Base-by-base conservation (phyloP, 2,888 invertebrate genomes). In the Kuschelorhynchus macadamiae region DNA sequence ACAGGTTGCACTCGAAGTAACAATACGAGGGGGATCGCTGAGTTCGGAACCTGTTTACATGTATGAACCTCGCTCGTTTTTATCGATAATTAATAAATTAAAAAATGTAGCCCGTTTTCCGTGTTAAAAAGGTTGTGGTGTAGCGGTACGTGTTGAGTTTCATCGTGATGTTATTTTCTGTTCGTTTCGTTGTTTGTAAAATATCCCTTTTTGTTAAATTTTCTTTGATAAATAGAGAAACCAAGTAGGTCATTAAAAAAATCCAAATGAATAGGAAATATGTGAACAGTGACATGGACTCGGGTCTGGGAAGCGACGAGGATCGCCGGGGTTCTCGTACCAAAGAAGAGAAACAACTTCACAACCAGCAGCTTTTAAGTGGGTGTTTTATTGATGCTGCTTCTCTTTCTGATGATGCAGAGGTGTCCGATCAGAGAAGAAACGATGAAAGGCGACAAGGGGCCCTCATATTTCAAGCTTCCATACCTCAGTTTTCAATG, bases 351-450 rank as follows among this genome's bases (percentile, higher is more conserved):
- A 83, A 82, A 70, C 82, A 83, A 71, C 78, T 82, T 5, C 80
- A 81, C 66, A 81, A 78, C 55, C 77, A 81, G 75, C 79, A 82
- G 77, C 73, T 86, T 75, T 73, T 86, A 79, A 82, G 88, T 72
- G 81, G 82, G 66, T 93, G 90, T 80, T 93, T 93, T 75, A 93
- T 93, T 72, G 92, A 93, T 80, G 93, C 92, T 12, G 90, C 93
- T 5, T 90, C 89, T 78, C 84, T 93, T 71, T 87, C 88, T 17
- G 93, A 93, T 80, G 92, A 93, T 78, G 88, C 86, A 64, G 88
- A 90, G 44, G 71, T 72, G 16, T 73, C 68, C 18, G 79, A 78
- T 20, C 71, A 87, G 12, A 81, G 87, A 30, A 84, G 87, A 62
- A 87, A 86, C 57, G 87, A 87, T 72, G 89, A 89, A 77, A 84